Base-by-base conservation (phyloP, 2,888 invertebrate genomes). In the Leptopilina syphax region DNA sequence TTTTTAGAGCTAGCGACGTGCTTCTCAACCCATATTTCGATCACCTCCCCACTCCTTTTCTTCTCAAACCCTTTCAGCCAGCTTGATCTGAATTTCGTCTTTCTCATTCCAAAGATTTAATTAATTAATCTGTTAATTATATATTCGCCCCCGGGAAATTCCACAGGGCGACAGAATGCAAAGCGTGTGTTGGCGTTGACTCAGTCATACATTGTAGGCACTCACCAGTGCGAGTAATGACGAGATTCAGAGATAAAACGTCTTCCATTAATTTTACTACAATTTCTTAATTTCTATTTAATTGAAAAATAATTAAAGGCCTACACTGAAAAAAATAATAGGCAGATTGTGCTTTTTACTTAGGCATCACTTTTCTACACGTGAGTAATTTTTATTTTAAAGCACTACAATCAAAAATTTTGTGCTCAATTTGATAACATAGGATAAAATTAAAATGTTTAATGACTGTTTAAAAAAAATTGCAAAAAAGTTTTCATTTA, bases 101-200 rank as follows among this genome's bases (percentile, higher is more conserved):
- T 81, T 77, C 77, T 80, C 79, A 81, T 83, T 24, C 66, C 80
- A 79, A 67, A 77, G 79, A 78, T 83, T 83, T 82, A 82, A 86
- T 86, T 86, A 86, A 86, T 86, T 86, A 85, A 85, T 86, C 83
- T 82, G 80, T 86, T 83, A 86, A 86, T 86, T 80, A 86, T 85
- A 85, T 83, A 86, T 86, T 82, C 81, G 82, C 76, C 86, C 82
- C 82, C 77, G 76, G 86, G 85, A 85, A 86, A 86, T 85, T 85
- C 70, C 81, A 80, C 67, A 80, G 79, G 82, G 79, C 78, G 82
- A 80, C 70, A 80, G 80, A 79, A 82, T 77, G 79, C 65, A 65
- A 66, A 82, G 78, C 66, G 67, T 50, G 73, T 79, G 41, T 65
- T 65, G 41, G n/a, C 8, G 34, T 73, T 73, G 34, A 34, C 10